Base-by-base conservation (phyloP, 2,888 invertebrate species). In the Cactoblastis cactorum region DNA sequence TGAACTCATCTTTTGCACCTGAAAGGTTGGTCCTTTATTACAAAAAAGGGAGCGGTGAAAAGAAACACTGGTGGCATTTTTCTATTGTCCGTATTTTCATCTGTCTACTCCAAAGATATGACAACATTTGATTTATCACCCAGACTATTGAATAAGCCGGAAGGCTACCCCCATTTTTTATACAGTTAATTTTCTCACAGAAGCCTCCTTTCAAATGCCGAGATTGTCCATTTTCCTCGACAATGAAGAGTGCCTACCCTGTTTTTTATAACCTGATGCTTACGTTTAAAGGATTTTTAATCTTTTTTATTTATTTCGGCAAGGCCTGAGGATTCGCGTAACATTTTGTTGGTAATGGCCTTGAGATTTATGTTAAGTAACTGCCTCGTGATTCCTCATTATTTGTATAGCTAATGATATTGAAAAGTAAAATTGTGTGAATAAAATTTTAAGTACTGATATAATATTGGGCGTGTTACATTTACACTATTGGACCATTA, bases 1-100 rank as follows among this genome's bases (percentile, higher is more conserved):
- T 63, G 53, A 68, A 68, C 67, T 69, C 70, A 67, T 69, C 65
- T 73, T 65, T 17, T 56, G 59, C 55, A 58, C 61, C 58, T 52
- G 54, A 52, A 52, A 56, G 52, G 53, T 33, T 41, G 46, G 35
- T 8, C 18, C 39, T 41, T 14, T 17, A 18, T 24, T 46, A 50
- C 39, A 35, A 38, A 48, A 52, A 19, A 37, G 9, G 17, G 6
- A 28, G 22, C 32, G 46, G 8, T 28, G 52, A 52, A 50, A 45
- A 15, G 39, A 37, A 41, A 48, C 45, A 9, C 22, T 32, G 19
- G 22, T 34, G 24, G 48, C 41, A 17, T 22, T 50, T n/a, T 43
- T 46, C 46, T 52, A 41, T 43, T 51, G 28, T 49, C 33, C 49
- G 18, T 32, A 18, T 39, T 24, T n/a, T 12, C 19, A 34, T 50